Evolutionary conservation across 2,888 invertebrate genomes (phyloP).

Genomic region (Scaptodrosophila latifasciaeformis): DNA sequence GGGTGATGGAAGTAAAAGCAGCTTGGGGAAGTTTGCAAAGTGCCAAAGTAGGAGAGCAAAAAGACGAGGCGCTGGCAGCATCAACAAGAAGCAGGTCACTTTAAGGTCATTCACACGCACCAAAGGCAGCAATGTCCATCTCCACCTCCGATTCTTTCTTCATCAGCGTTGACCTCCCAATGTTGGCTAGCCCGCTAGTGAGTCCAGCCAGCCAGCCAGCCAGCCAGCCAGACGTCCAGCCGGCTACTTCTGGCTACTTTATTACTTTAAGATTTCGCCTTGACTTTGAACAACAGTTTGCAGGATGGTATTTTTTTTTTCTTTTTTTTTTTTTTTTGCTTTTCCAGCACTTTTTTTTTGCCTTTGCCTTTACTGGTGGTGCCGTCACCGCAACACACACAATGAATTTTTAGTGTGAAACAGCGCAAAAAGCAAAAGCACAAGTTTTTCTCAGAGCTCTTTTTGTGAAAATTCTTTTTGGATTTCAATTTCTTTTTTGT

Average conservation of each 20-base stretch:
- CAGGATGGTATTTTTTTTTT: constrained; percentile 41
- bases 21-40: background rate
- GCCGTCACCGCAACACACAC: constrained; percentile 27
- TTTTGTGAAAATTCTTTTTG: constrained; percentile 16
- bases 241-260: constrained; percentile 57
- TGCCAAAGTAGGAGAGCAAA: constrained; percentile 4
- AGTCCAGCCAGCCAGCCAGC: constrained; percentile 11
- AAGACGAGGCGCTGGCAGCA: constrained; percentile 6
- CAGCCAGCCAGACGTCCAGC: constrained; percentile 10
- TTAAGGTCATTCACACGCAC: constrained; percentile 63
- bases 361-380: constrained; percentile 13
- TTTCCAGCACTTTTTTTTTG: constrained; percentile 18
- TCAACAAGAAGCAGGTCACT: constrained; percentile 53
- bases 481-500: constrained; percentile 25
- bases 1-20: constrained; percentile 10
- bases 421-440: constrained; percentile 43
- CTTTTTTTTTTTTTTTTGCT: constrained; percentile 26
- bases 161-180: constrained; percentile 54
- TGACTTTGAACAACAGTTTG: constrained; percentile 68
- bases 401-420: constrained; percentile 52
- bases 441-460: constrained; percentile 56
- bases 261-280: constrained; percentile 70
- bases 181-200: constrained; percentile 13
- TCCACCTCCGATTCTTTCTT: too few relatives aligned
- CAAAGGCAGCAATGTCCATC: constrained; percentile 12